Evolutionary conservation across 2,113 vertebrate genomes (phyloP).

Genomic region (Melanotaenia duboulayi): DNA sequence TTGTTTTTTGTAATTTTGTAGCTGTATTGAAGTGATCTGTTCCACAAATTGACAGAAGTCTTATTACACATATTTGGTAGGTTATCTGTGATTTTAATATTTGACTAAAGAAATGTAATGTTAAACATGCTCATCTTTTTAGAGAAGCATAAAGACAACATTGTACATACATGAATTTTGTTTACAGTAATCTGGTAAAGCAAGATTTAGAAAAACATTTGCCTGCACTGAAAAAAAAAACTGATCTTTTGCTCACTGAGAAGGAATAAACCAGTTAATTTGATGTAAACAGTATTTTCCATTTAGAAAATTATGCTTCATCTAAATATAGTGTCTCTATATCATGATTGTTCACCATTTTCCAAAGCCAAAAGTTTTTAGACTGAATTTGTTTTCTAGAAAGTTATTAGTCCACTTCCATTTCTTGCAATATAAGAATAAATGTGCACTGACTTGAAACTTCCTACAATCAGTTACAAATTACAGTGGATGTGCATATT

Average conservation of each 20-base stretch:
- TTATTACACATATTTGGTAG: not conserved
- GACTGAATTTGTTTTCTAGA: not conserved
- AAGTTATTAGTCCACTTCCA: not conserved
- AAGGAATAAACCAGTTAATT: constrained; percentile 18
- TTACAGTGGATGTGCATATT: no score
- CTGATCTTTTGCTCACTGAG: constrained; percentile 1
- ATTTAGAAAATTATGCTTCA: constrained; percentile 28
- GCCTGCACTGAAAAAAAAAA: constrained; percentile 2
- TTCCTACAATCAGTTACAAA: no score
- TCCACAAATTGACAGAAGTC: not conserved
- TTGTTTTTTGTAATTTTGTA: no score
- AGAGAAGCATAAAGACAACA: no score
- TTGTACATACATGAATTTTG: not conserved
- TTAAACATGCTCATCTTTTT: not conserved
- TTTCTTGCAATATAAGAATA: no score
- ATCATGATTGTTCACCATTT: constrained; percentile 21
- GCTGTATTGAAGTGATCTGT: not conserved
- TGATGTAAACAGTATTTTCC: constrained; percentile 29
- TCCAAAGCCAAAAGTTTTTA: constrained; percentile 2
- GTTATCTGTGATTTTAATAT: constrained; percentile 12
- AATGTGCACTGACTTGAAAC: not conserved
- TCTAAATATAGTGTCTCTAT: constrained; percentile 7
- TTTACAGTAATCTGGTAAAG: constrained; percentile 38
- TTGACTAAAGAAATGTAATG: constrained; percentile 1
- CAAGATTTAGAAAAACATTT: constrained; percentile 15